Evolutionary conservation across 2,888 invertebrate genomes (phyloP), one percentile per base, ranked within the genome.

Genomic region (Acleris holmiana): DNA sequence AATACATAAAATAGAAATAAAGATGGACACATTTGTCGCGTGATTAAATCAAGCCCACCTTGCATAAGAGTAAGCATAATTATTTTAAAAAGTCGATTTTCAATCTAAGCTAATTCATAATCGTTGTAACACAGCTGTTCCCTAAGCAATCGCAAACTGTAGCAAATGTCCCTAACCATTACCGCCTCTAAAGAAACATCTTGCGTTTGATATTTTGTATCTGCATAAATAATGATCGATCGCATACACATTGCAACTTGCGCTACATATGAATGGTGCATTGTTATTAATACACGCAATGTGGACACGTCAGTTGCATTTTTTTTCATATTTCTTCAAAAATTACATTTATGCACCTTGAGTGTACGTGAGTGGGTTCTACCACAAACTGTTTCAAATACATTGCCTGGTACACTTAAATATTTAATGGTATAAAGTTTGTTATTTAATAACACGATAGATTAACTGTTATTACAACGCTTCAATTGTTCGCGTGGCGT

Each of bases 261-360:
- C 41, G 21, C 57, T 58, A 21, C 25, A 25, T 65, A 46, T 55
- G 55, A 59, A 44, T 65, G 21, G 54, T 55, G 58, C 49, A 54
- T 58, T 48, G 29, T 47, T 61, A 40, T 51, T 29, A 60, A 70
- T 70, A 75, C 75, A 67, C 69, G 76, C 77, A 88, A 89, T 88
- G 82, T 88, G 89, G 70, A 75, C 70, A 73, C 73, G 76, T 78
- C 82, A 79, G 77, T 83, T 83, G 82, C 76, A 79, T 78, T 80
- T 78, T 74, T 79, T 69, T 74, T 67, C 66, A 72, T 68, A 68
- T 69, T 69, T 76, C 73, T 75, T 70, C 70, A 68, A 66, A 70
- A 73, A 64, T 35, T 35, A 35, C 69, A 71, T 70, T 66, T 70
- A 59, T 74, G 69, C 76, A 73, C 69, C 75, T 74, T 70, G 63